Base-by-base conservation (phyloP, 2,797 vertebrate species). In the Chelmon rostratus region DNA sequence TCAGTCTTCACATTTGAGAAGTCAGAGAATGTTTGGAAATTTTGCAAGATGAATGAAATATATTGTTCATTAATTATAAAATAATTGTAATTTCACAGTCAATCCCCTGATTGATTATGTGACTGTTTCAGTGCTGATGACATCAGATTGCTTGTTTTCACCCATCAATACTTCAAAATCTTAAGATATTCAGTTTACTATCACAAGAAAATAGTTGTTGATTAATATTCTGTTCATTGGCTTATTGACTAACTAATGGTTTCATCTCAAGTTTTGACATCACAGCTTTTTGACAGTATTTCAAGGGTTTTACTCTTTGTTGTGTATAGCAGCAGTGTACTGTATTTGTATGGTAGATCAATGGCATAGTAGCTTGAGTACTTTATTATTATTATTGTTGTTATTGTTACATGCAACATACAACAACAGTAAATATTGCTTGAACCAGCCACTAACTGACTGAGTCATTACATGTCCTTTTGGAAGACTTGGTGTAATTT, bases 401-500 rank as follows among this genome's bases (percentile, higher is more conserved):
- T 38, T 59, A 25, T n/a, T 5, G 58, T n/a, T n/a, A n/a, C n/a
- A n/a, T n/a, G n/a, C n/a, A n/a, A n/a, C n/a, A n/a, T n/a, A n/a
- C n/a, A n/a, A n/a, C n/a, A n/a, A n/a, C n/a, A n/a, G n/a, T n/a
- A n/a, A n/a, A n/a, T n/a, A n/a, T n/a, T n/a, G n/a, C n/a, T n/a
- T 54, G 16, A 35, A 53, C 8, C 9, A 2, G 33, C 46, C 35
- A 49, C 37, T 42, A 59, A 35, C 18, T 76, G n/a, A n/a, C n/a
- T n/a, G n/a, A 52, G 70, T 74, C 37, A 23, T 38, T 8, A 49
- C n/a, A 21, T 28, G 4, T 19, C 18, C 25, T 53, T 28, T 25
- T 58, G 71, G 16, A 69, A 64, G 37, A 65, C 42, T 16, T 53
- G 12, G 12, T 23, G 16, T 19, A n/a, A 69, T 70, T 18, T 37